Base-by-base conservation (phyloP, 1,140 invertebrate genomes). In the Diorhabda elongata region DNA sequence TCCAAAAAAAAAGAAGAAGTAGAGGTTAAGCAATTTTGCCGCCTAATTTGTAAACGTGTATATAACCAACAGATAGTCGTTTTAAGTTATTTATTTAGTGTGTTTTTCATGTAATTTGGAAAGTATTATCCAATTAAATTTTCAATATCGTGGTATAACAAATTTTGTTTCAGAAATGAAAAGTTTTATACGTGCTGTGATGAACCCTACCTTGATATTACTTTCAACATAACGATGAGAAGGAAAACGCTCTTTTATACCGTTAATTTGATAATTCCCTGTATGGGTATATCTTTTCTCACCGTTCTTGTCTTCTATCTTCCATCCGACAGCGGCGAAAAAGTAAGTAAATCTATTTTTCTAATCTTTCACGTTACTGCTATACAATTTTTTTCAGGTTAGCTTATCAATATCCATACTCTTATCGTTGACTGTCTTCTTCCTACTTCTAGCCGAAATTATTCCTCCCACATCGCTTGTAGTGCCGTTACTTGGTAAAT, bases 371-470 rank as follows among this genome's bases (percentile, higher is more conserved):
- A 60, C 11, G 59, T 42, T 41, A 61, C 5, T 61, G 26, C n/a
- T 9, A 42, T 61, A 7, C 8, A 3, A 61, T 56, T 67, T 59
- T 42, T 80, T 84, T 61, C 82, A 93, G 91, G 91, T 96, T 81
- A 97, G 95, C 80, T 88, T 99, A 75, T 98, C 96, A 78, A 99
- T 99, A 83, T 98, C 96, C 76, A 99, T 99, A 85, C 88, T 99
- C 78, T 92, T 99, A 81, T 99, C 97, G 75, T 89, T 99, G 78
- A 98, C 96, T 84, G 97, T 99, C 87, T 99, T 99, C 90, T 99
- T 99, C 89, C 88, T 99, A 78, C 89, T 99, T 81, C 85, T 99
- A 78, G 96, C 96, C 69, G 96, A 98, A 86, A 97, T 99, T 80
- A 98, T 99, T 83, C 98, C 98, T 69, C 97, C 98, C 44, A 99